A percentile compares a stretch with the other conserved stretches of the same genome.
These are phyloP conservation scores for Oncorhynchus clarkii DNA, from an alignment of 2,113 vertebrate species.

Conservation along the genomic window DNA sequence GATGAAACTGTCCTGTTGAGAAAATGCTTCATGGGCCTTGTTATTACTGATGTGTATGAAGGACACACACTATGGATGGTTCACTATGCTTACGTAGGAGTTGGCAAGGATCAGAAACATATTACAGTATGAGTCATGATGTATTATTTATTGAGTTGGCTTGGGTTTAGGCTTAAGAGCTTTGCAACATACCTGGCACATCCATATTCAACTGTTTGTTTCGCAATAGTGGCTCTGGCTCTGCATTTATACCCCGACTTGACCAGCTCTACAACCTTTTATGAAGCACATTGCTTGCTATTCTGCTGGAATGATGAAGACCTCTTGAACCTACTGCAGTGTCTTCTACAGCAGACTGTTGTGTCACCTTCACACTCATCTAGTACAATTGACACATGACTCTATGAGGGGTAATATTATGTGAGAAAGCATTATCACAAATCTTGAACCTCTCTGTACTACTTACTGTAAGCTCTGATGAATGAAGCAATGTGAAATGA, in stretches of 20 bases:
- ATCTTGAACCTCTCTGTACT: conserved; percentile 2
- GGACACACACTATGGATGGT: too few species aligned
- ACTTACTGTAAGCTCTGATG: neutral
- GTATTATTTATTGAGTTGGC: conserved; percentile 39
- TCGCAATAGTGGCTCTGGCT: neutral
- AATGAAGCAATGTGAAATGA: too few species aligned
- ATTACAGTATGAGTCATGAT: neutral
- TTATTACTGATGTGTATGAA: too few species aligned
- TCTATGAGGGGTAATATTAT: conserved; percentile 1
- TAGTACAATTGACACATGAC: conserved; percentile 20
- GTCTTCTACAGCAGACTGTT: conserved; percentile 22
- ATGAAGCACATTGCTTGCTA: neutral
- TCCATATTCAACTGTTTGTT: conserved; percentile 24
- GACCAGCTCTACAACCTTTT: neutral
- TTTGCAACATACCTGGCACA: conserved; percentile 23
- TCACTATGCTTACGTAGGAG: neutral
- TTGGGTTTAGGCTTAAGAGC: conserved; percentile 42
- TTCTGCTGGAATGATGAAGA: conserved; percentile 4
- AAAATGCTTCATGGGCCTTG: too few species aligned
- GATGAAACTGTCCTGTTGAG: too few species aligned
- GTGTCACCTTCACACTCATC: conserved; percentile 48
- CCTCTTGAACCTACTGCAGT: conserved; percentile 9
- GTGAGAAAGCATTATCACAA: conserved; percentile 6
- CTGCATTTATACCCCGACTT: neutral
- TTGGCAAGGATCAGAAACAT: conserved; percentile 1